Base-by-base conservation (phyloP, 2,113 vertebrate genomes). In the Psittacula cyanocephala region DNA sequence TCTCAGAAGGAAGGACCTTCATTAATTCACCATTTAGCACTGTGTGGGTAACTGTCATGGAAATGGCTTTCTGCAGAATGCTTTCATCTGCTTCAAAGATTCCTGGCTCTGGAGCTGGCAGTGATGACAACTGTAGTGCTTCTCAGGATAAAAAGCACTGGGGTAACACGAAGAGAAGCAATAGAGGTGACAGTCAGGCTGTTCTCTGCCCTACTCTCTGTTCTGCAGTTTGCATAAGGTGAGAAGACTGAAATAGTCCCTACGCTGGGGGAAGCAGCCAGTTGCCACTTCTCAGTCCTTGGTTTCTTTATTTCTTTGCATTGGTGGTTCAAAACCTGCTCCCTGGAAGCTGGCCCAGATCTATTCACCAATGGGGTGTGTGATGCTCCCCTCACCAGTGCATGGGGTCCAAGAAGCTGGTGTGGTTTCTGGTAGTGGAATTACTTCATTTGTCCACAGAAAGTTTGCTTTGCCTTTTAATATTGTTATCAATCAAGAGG, bases 401-500 rank as follows among this genome's bases (percentile, higher is more conserved):
- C 46, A 39, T 2, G 7, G 65, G 20, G 23, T 16, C 10, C 67
- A 72, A 59, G 33, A 41, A 43, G 27, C 50, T 23, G 11, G 55
- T 7, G 13, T 17, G 24, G 43, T 68, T 46, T 46, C 15, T 39
- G 33, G 47, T 6, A 27, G 52, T 43, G 27, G 49, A 82, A 77
- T 35, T 44, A 33, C 77, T 87, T 91, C 67, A 69, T 78, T 93
- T 96, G 79, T 13, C 4, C 41, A 31, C 22, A 35, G 44, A 70
- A 65, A 57, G 86, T 75, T 95, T 78, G 39, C 44, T 96, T 91
- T 86, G 64, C 52, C 81, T 80, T 91, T 74, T 62, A 68, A 91
- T 92, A 88, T 94, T n/a, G 77, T 65, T 33, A 79, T 81, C 87
- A 89, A 89, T 87, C 81, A 85, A 71, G 80, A 68, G 85, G 93